Evolutionary conservation across 2,888 invertebrate genomes (phyloP).

Genomic region (Xiphydria camelus): DNA sequence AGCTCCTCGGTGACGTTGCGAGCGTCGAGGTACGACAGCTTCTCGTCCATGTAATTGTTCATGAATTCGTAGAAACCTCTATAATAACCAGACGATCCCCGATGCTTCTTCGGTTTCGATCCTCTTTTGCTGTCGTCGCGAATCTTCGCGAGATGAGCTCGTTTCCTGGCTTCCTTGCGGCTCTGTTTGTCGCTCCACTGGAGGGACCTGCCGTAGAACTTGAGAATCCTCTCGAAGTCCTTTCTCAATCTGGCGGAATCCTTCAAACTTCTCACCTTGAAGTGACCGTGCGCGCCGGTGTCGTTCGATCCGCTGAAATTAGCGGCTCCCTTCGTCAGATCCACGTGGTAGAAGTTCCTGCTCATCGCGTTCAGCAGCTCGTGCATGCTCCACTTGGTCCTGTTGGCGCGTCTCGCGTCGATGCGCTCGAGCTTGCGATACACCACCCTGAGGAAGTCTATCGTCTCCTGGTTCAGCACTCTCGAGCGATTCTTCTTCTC

Average conservation of each 20-base stretch:
- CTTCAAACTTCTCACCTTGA: slow-evolving; percentile 46
- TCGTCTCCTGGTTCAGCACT: slow-evolving; percentile 50
- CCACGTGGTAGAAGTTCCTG: slow-evolving; percentile 53
- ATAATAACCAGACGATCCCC: slow-evolving; percentile 45
- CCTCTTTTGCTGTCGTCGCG: neutral
- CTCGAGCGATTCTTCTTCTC: slow-evolving; percentile 39
- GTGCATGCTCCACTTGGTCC: slow-evolving; percentile 52
- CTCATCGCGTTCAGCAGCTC: slow-evolving; percentile 53
- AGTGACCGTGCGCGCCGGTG: slow-evolving; percentile 15
- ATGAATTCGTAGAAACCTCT: slow-evolving; percentile 55
- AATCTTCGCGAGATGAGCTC: neutral
- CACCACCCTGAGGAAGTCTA: slow-evolving; percentile 50
- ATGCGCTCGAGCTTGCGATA: slow-evolving; percentile 52
- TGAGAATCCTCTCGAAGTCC: slow-evolving; percentile 52
- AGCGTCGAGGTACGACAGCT: slow-evolving; percentile 41
- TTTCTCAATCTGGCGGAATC: slow-evolving; percentile 52
- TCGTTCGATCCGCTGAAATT: neutral
- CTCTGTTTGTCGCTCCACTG: slow-evolving; percentile 44
- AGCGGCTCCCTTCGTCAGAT: slow-evolving; percentile 40
- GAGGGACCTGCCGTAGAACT: slow-evolving; percentile 52
- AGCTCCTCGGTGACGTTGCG: slow-evolving; percentile 49
- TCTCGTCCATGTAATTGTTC: slow-evolving; percentile 51
- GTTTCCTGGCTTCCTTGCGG: neutral
- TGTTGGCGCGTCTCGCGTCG: slow-evolving; percentile 45
- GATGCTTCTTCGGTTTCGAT: slow-evolving; percentile 42